Conservation (phyloP, 2,113 vertebrate genomes). For the Pogona vitticeps region DNA sequence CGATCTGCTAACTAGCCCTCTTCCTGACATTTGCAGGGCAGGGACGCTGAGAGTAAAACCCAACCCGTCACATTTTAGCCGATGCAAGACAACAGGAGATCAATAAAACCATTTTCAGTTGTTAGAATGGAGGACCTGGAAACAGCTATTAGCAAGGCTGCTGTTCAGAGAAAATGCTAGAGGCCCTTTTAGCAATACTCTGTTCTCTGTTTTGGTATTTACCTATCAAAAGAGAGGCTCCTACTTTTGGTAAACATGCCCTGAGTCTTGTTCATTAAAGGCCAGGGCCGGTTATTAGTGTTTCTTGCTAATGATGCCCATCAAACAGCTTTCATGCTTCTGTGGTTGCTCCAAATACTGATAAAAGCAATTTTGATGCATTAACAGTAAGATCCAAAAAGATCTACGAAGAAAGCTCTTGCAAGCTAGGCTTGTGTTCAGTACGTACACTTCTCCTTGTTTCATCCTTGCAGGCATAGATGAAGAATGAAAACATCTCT, state of each 20-base stretch:
- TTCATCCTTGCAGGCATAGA: too few relatives aligned
- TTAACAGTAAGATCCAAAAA: too few relatives aligned
- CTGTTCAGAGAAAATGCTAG: neutral
- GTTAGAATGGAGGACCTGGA: slow-evolving; percentile 1
- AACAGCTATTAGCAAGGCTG: neutral
- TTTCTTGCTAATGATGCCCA: too few relatives aligned
- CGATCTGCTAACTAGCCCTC: neutral
- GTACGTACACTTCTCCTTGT: too few relatives aligned
- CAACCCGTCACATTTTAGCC: slow-evolving; percentile 2
- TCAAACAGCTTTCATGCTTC: too few relatives aligned
- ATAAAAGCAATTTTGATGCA: too few relatives aligned
- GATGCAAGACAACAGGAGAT: neutral
- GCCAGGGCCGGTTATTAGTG: too few relatives aligned
- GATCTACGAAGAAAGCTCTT: too few relatives aligned
- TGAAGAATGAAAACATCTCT: too few relatives aligned
- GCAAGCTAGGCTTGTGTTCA: too few relatives aligned
- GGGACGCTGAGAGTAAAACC: neutral
- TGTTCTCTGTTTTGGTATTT: neutral
- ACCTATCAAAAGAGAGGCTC: neutral
- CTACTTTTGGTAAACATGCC: neutral
- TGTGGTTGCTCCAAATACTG: too few relatives aligned
- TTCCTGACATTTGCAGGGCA: neutral
- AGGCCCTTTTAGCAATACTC: neutral
- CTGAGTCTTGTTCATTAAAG: too few relatives aligned
- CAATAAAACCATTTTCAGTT: slow-evolving; percentile 10